Evolutionary conservation across 30 jellyfish, hydroid and myxozoan species (phyloP).

Genomic region (Calvadosia cruxmelitensis): DNA sequence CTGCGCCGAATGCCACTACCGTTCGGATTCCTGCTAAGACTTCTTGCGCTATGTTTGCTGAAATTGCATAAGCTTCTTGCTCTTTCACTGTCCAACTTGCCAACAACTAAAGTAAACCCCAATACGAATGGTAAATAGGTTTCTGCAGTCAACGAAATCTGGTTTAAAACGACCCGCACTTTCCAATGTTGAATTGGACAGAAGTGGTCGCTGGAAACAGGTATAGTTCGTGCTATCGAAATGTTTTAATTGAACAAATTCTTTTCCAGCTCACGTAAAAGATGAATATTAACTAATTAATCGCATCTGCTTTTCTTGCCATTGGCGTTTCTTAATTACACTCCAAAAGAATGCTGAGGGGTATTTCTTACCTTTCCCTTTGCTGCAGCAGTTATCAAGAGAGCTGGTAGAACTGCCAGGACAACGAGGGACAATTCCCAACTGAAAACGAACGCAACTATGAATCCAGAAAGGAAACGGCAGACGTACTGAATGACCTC

Average conservation of each 20-base stretch:
- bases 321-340: too few species aligned
- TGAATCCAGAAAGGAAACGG: constrained; percentile 5
- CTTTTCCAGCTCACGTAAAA: too few species aligned
- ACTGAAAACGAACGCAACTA: constrained; percentile 5
- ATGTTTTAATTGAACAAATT: too few species aligned
- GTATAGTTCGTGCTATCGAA: too few species aligned
- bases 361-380: constrained; percentile 1
- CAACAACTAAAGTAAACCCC: background rate
- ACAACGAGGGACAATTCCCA: constrained; percentile 26
- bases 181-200: too few species aligned
- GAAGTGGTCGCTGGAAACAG: too few species aligned
- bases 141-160: too few species aligned
- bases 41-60: constrained; percentile 5
- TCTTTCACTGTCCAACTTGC: background rate
- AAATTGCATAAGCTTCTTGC: constrained; percentile 3
- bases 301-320: too few species aligned
- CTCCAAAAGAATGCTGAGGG: too few species aligned
- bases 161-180: too few species aligned
- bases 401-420: constrained; percentile 2
- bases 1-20: constrained; percentile 9
- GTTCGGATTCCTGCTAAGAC: background rate
- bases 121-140: too few species aligned
- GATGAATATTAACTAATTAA: too few species aligned
- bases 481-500: constrained; percentile 1
- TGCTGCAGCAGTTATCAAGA: background rate